Evolutionary conservation across 2,797 vertebrate species (phyloP).

Genomic region (Sitta carolinensis): DNA sequence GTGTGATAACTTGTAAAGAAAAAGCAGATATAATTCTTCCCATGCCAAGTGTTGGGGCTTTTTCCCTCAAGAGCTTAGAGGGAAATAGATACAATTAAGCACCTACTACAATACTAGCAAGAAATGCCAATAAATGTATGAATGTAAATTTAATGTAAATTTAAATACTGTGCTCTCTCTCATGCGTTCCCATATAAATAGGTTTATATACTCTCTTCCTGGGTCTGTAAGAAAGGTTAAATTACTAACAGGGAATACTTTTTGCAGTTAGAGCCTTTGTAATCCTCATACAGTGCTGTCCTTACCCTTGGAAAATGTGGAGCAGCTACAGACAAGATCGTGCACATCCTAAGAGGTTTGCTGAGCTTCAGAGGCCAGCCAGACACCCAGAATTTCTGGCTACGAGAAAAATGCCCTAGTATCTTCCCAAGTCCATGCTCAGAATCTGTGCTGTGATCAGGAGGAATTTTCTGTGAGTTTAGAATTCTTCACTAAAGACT

Average conservation of each 20-base stretch:
- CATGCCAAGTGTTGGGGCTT: neutral
- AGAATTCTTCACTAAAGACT: neutral
- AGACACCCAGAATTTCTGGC: neutral
- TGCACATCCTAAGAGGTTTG: neutral
- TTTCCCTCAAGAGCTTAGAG: neutral
- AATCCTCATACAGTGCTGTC: neutral
- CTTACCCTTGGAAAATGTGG: neutral
- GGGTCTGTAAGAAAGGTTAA: neutral
- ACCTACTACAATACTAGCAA: neutral
- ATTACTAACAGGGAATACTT: neutral
- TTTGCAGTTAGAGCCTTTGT: neutral
- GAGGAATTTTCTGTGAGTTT: neutral
- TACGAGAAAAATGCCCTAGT: neutral
- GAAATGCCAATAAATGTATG: neutral
- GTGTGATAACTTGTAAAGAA: neutral
- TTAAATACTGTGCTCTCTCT: neutral
- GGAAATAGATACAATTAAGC: neutral
- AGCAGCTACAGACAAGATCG: neutral
- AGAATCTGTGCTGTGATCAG: neutral
- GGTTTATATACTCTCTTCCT: neutral
- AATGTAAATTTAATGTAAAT: neutral
- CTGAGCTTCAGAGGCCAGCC: neutral
- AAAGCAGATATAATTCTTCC: neutral
- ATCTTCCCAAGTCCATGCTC: neutral
- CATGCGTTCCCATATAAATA: neutral